Conservation (phyloP, 1,140 invertebrate genomes). For the Caenorhabditis remanei region DNA sequence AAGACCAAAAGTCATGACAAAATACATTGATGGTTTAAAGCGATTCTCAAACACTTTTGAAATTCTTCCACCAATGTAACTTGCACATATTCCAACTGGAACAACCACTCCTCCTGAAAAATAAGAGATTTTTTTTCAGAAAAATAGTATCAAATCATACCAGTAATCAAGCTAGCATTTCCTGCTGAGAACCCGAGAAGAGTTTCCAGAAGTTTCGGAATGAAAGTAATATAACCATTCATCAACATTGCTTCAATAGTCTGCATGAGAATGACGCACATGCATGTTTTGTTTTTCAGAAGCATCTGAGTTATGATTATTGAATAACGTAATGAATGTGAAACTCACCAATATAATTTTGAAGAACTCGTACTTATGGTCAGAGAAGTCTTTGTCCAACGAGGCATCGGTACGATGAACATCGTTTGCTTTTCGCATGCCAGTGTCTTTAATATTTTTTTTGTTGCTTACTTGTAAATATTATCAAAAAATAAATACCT, state of each 20-base stretch:
- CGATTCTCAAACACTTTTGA: conserved; percentile 25
- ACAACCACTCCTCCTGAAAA: conserved; percentile 60
- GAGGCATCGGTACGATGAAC: conserved; percentile 48
- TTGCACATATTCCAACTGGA: conserved; percentile 53
- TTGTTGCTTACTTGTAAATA: background rate
- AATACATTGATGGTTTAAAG: conserved; percentile 33
- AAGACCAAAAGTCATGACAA: background rate
- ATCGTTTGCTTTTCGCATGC: conserved; percentile 50
- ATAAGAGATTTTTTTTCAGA: background rate
- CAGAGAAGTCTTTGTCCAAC: conserved; percentile 57
- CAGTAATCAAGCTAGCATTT: conserved; percentile 49
- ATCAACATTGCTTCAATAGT: conserved; percentile 61
- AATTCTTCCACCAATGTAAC: conserved; percentile 57
- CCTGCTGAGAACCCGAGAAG: conserved; percentile 55
- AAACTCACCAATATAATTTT: conserved; percentile 56
- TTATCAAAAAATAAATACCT: background rate
- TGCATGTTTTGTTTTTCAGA: conserved; percentile 60
- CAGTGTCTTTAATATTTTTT: conserved; percentile 47
- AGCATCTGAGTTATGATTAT: conserved; percentile 42
- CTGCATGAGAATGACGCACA: conserved; percentile 62
- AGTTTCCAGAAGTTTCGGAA: conserved; percentile 62
- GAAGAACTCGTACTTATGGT: conserved; percentile 59
- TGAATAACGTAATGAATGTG: background rate
- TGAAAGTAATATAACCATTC: conserved; percentile 65
- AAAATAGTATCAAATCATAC: background rate